Conservation (phyloP, 2,113 vertebrate genomes). For the Cephalopholis sonnerati region DNA sequence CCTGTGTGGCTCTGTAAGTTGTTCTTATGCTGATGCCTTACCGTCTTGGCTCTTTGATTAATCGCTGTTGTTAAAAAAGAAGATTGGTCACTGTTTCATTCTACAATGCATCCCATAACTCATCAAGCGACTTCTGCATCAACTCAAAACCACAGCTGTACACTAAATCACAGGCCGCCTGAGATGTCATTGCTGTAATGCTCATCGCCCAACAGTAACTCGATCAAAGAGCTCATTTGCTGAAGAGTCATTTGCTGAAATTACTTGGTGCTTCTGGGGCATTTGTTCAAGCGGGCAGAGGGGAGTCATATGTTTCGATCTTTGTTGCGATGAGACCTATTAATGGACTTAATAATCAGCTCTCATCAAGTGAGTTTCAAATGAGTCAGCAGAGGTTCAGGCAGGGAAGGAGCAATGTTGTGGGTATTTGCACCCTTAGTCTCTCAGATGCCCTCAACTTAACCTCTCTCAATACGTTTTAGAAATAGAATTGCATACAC, state of each 20-base stretch:
- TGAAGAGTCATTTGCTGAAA: conserved; percentile 59
- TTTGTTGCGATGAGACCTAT: conserved; percentile 62
- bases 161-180: conserved; percentile 29
- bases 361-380: conserved; percentile 61
- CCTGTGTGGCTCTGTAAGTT: background rate
- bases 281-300: conserved; percentile 57
- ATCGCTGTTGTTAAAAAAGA: conserved; percentile 17
- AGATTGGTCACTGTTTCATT: conserved; percentile 34
- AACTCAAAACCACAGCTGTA: conserved; percentile 32
- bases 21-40: background rate
- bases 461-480: background rate
- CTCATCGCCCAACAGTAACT: conserved; percentile 51
- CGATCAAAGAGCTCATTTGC: conserved; percentile 70
- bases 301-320: conserved; percentile 67
- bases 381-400: conserved; percentile 44
- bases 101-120: conserved; percentile 16
- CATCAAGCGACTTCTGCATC: conserved; percentile 36
- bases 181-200: conserved; percentile 47
- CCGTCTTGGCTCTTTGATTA: conserved; percentile 16
- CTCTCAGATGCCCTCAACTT: conserved; percentile 1
- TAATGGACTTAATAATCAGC: conserved; percentile 71
- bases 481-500: background rate
- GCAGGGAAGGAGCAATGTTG: conserved; percentile 5
- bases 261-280: conserved; percentile 62
- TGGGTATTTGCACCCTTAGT: background rate